These are phyloP conservation scores for Gephyroberyx darwinii DNA, from an alignment of 2,797 vertebrate species.

Conservation along the genomic window DNA sequence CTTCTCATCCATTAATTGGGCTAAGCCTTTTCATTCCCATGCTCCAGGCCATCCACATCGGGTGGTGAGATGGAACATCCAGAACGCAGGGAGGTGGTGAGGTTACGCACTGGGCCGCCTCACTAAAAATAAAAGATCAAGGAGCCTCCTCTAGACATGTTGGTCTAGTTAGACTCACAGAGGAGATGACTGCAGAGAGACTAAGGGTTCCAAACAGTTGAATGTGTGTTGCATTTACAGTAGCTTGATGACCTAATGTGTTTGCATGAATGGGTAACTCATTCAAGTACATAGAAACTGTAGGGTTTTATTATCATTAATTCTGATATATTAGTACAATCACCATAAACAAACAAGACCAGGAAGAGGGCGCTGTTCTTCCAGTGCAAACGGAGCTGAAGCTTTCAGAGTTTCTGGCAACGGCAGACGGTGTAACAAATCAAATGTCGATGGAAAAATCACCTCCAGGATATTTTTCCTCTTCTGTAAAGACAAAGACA, in stretches of 20 bases:
- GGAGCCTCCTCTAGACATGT: constrained; percentile 56
- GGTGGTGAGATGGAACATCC: constrained; percentile 42
- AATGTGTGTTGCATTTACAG: constrained; percentile 25
- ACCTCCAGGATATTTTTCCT: too few relatives aligned
- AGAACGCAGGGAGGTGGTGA: constrained; percentile 50
- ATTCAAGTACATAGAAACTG: constrained; percentile 21
- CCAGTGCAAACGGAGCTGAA: too few relatives aligned
- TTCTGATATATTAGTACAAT: too few relatives aligned
- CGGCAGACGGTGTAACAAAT: too few relatives aligned
- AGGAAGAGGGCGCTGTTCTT: too few relatives aligned
- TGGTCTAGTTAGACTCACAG: constrained; percentile 59
- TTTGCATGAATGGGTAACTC: constrained; percentile 20
- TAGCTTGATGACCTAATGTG: constrained; percentile 34
- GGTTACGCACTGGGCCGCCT: constrained; percentile 45
- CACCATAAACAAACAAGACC: too few relatives aligned
- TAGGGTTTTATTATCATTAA: not conserved
- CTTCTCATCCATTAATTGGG: constrained; percentile 68
- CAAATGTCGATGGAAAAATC: too few relatives aligned
- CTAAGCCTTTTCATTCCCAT: constrained; percentile 59
- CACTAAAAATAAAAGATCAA: constrained; percentile 75
- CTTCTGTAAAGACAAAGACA: too few relatives aligned
- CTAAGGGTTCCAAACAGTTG: constrained; percentile 19
- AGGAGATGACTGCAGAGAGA: not conserved
- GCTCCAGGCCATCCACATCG: constrained; percentile 59
- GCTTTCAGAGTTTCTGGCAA: too few relatives aligned